phyloP scores from a whole-genome alignment of 1,140 invertebrate species.

The Leptinotarsa undecemlineata region DNA sequence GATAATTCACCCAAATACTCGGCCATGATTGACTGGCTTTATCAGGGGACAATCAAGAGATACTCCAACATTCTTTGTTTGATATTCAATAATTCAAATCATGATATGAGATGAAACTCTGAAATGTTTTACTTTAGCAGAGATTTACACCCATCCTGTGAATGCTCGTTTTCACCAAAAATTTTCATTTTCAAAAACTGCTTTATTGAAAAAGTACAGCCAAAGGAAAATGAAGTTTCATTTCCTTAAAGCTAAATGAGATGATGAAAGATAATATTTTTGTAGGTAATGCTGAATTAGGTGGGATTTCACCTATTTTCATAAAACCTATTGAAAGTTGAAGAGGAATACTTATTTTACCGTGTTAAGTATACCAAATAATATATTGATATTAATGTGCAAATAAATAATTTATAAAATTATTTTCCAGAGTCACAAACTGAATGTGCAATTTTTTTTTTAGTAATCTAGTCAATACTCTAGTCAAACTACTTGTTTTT shows the following conservation, averaged over 20 bases:
- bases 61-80: too few species aligned
- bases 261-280: neutral
- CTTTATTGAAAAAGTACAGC: too few species aligned
- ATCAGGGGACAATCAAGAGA: neutral
- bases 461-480: neutral
- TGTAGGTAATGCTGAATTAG: neutral
- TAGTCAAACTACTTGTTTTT: too few species aligned
- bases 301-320: neutral
- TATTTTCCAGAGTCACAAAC: neutral
- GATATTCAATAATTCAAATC: too few species aligned
- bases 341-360: too few species aligned
- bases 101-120: too few species aligned
- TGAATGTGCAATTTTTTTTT: constrained; percentile 18
- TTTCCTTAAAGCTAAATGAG: neutral
- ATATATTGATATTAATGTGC: neutral
- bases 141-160: too few species aligned
- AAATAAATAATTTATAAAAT: neutral
- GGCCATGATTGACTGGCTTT: neutral
- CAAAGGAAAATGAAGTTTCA: neutral
- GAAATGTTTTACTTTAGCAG: too few species aligned
- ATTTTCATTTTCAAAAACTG: too few species aligned
- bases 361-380: neutral
- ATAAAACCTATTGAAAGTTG: neutral
- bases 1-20: neutral
- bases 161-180: too few species aligned